Evolutionary conservation across 2,888 invertebrate genomes (phyloP).

Genomic region (Drosophila helvetica): DNA sequence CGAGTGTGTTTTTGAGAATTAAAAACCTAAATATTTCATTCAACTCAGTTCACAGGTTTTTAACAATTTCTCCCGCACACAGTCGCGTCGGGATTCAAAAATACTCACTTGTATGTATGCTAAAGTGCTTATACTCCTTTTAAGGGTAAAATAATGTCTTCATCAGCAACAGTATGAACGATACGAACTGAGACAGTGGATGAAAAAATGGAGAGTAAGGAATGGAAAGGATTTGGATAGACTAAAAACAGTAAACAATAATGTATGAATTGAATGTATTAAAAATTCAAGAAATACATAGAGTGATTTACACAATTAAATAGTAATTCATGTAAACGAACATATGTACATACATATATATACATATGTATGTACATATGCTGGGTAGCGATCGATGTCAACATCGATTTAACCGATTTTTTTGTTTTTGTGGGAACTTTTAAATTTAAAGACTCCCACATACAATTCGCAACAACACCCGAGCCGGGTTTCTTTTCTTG

Average conservation of each 20-base stretch:
- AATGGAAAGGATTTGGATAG: neutral
- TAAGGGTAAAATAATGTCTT: conserved; percentile 21
- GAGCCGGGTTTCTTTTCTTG: too few relatives aligned
- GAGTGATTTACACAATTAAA: neutral
- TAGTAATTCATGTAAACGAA: neutral
- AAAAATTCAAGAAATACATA: neutral
- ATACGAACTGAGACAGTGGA: conserved; percentile 1
- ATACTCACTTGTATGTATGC: neutral
- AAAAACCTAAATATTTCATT: neutral
- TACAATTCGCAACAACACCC: too few relatives aligned
- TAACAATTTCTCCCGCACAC: too few relatives aligned
- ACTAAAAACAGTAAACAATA: neutral
- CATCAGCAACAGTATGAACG: conserved; percentile 6
- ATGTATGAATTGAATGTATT: neutral
- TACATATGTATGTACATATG: neutral
- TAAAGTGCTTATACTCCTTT: neutral
- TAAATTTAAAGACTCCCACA: too few relatives aligned
- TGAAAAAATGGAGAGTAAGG: neutral
- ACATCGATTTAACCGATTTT: too few relatives aligned
- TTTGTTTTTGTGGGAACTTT: too few relatives aligned
- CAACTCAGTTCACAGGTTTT: neutral
- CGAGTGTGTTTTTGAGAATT: neutral
- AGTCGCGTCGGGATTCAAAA: too few relatives aligned
- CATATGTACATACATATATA: neutral
- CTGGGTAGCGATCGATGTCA: too few relatives aligned